Conservation (phyloP, 37 sponge, comb jelly and placozoan species). For the Hormiphora californensis region DNA sequence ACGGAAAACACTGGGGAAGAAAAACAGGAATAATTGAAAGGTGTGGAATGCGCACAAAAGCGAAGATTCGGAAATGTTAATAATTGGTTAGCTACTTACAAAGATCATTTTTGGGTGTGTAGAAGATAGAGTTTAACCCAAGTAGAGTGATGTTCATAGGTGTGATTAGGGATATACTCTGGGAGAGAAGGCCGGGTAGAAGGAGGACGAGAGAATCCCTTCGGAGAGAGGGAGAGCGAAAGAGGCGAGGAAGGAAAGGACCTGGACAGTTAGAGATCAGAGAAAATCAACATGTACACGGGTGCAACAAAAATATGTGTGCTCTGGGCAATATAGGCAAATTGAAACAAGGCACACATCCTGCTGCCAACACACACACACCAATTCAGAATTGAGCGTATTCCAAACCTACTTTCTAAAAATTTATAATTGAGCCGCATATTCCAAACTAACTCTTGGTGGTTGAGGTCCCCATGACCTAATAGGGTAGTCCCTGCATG, state of each 20-base stretch:
- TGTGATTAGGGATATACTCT: constrained; percentile 12
- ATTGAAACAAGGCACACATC: too few relatives aligned
- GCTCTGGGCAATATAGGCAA: too few relatives aligned
- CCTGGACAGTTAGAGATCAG: too few relatives aligned
- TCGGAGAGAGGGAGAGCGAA: background rate
- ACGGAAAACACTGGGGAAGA: constrained; percentile 82
- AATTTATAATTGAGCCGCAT: too few relatives aligned
- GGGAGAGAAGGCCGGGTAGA: background rate
- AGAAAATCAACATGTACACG: too few relatives aligned
- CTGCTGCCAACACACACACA: too few relatives aligned
- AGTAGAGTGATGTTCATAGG: constrained; percentile 85
- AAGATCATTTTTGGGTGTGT: background rate
- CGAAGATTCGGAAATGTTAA: background rate
- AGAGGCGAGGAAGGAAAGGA: background rate
- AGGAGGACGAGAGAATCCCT: background rate
- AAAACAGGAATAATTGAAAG: background rate
- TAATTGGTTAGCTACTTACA: background rate
- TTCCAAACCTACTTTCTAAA: too few relatives aligned
- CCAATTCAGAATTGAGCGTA: too few relatives aligned
- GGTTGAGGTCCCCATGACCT: constrained; percentile 69
- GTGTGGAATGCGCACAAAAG: background rate
- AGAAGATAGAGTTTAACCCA: constrained; percentile 92
- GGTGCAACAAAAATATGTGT: too few relatives aligned
- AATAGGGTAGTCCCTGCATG: constrained; percentile 86
- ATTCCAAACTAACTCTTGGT: background rate